Evolutionary conservation across 2,797 vertebrate genomes (phyloP), one percentile per base, ranked within the genome.

Genomic region (Pagetopsis macropterus): DNA sequence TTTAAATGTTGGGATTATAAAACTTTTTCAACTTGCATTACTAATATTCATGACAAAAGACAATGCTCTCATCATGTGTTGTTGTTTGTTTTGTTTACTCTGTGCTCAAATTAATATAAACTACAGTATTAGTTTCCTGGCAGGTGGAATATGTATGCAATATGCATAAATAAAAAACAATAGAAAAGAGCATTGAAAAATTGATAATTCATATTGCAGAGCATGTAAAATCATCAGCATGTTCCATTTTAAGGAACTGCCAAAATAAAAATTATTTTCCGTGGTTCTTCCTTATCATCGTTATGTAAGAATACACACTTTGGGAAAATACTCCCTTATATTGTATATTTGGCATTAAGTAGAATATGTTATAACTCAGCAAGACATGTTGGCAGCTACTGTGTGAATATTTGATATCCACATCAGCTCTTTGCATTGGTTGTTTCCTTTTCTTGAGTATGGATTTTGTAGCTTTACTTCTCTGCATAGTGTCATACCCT

Each of bases 161-260:
- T 54, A 54, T 27, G 23, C 3, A 54, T 54, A 15, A 10, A 15
- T 33, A 4, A 10, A 55, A 52, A 52, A 27, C 19, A 19, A 27
- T 27, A 27, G 27, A 27, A 27, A 27, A 27, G 27, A 27, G 27
- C 4, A 27, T 27, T 27, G 27, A 5, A 5, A 27, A 27, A 27
- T 27, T 27, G 27, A 27, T 5, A 27, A 27, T 27, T 27, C 27
- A 27, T 37, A 37, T 37, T 7, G 33, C 23, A 27, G 13, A 15
- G 27, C 12, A 52, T 27, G 51, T 37, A 14, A 27, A 52, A 27
- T 37, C 33, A 27, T 52, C 51, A 27, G 12, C 51, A 52, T 49
- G 48, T 49, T 49, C n/a, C 17, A 37, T 49, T 49, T 49, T 49
- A 49, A 49, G n/a, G 46, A 49, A n/a, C 46, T 49, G 46, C 50